Evolutionary conservation across 2,888 invertebrate species (phyloP).

Genomic region (Celastrina argiolus): DNA sequence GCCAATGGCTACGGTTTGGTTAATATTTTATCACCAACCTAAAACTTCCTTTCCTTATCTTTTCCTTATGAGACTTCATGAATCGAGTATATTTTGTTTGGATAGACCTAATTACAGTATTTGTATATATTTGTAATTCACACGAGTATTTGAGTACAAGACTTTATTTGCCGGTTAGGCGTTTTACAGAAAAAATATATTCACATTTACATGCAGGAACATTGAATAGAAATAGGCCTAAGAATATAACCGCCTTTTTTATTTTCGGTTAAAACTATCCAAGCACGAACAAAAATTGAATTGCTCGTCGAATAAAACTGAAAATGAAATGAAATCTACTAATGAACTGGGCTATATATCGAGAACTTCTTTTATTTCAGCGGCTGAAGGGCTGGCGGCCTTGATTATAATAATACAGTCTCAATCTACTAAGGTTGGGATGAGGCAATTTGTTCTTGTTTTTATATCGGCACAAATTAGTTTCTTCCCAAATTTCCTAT

Average conservation of each 20-base stretch:
- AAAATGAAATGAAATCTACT: neutral
- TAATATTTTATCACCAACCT: conserved; percentile 18
- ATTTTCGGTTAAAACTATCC: neutral
- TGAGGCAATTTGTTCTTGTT: conserved; percentile 17
- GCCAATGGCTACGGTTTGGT: neutral
- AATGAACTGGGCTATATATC: neutral
- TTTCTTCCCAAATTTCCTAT: conserved; percentile 6
- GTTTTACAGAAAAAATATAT: too few relatives aligned
- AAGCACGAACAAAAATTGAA: neutral
- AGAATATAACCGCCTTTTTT: neutral
- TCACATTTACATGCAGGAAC: too few relatives aligned
- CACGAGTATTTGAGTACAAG: too few relatives aligned
- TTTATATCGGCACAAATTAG: conserved; percentile 21
- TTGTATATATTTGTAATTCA: too few relatives aligned
- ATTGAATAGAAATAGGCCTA: too few relatives aligned
- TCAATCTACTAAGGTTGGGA: conserved; percentile 12
- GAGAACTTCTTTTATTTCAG: neutral
- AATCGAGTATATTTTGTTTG: too few relatives aligned
- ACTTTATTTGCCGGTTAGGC: too few relatives aligned
- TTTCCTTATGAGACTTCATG: neutral
- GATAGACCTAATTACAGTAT: too few relatives aligned
- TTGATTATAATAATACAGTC: conserved; percentile 18
- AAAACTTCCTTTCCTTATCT: neutral
- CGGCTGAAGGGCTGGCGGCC: neutral
- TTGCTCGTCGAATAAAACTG: neutral